A percentile compares a stretch with the other conserved stretches of the same genome.
phyloP scores from a whole-genome alignment of 2,888 invertebrate genomes.

The Heterodera filipjevi region DNA sequence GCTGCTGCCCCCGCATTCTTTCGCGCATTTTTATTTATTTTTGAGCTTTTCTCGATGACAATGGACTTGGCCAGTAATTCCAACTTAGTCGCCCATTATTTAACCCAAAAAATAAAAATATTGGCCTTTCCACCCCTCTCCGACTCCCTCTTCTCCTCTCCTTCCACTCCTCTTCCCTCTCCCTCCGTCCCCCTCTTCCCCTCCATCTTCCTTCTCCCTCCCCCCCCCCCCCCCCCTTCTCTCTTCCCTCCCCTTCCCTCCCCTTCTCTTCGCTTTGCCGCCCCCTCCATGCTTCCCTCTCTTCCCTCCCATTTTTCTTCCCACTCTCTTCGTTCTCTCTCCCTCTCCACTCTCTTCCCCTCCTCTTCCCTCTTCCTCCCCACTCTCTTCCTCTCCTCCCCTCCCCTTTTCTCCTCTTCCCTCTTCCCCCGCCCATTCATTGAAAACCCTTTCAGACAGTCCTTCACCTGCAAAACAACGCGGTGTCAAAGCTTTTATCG shows the following conservation, averaged over 20 bases:
- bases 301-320: neutral
- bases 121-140: neutral
- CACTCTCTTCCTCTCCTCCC: too few relatives aligned
- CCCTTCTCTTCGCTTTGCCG: neutral
- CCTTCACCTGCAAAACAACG: neutral
- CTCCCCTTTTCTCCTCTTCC: neutral
- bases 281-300: neutral
- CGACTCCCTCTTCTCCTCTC: neutral
- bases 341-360: too few relatives aligned
- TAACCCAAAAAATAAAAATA: neutral
- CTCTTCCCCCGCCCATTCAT: neutral
- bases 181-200: too few relatives aligned
- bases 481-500: neutral
- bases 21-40: constrained; percentile 9
- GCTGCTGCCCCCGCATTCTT: neutral
- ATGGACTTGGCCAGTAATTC: neutral
- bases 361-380: too few relatives aligned
- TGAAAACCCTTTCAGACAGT: neutral
- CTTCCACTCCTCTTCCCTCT: too few relatives aligned
- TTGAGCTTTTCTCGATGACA: constrained; percentile 9
- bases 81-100: neutral
- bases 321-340: too few relatives aligned
- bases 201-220: too few relatives aligned
- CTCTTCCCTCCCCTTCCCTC: too few relatives aligned
- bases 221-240: too few relatives aligned